Percentiles rank a stretch among this genome's conserved stretches.
phyloP scores from a whole-genome alignment of 64 coral and sea anemone genomes.

The Anthopleura sola region DNA sequence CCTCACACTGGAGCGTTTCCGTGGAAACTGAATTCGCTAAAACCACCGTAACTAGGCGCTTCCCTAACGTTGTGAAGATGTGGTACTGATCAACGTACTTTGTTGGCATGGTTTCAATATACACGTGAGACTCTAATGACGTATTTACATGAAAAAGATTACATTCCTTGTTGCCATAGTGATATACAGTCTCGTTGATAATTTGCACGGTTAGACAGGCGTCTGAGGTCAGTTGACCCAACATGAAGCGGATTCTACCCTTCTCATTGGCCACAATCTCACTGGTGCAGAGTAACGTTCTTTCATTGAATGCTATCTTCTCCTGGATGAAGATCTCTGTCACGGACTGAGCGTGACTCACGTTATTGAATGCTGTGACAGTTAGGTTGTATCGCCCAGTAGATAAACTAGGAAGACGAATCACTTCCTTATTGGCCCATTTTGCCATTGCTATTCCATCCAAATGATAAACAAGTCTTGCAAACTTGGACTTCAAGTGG shows the following conservation, averaged over 20 bases:
- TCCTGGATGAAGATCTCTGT: slow-evolving; percentile 18
- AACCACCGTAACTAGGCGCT: slow-evolving; percentile 11
- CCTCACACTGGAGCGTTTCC: slow-evolving; percentile 8
- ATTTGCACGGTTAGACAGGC: neutral
- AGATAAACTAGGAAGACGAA: neutral
- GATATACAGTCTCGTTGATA: neutral
- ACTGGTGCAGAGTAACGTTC: slow-evolving; percentile 29
- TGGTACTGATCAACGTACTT: slow-evolving; percentile 25
- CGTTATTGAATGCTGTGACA: slow-evolving; percentile 15
- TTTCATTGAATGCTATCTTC: slow-evolving; percentile 20
- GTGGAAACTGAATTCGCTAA: slow-evolving; percentile 46
- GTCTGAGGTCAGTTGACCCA: neutral
- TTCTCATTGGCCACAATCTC: neutral
- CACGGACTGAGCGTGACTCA: neutral
- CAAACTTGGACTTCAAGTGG: neutral
- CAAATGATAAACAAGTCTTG: neutral
- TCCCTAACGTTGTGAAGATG: slow-evolving; percentile 20
- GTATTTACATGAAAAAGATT: too few species aligned
- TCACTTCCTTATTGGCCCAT: slow-evolving; percentile 26
- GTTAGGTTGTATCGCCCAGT: slow-evolving; percentile 18
- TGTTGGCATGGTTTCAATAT: neutral
- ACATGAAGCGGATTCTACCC: neutral
- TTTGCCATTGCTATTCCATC: neutral
- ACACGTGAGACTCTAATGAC: neutral
- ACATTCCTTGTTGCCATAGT: slow-evolving; percentile 10